Conservation (phyloP, 2,797 vertebrate genomes). For the Todus mexicanus region DNA sequence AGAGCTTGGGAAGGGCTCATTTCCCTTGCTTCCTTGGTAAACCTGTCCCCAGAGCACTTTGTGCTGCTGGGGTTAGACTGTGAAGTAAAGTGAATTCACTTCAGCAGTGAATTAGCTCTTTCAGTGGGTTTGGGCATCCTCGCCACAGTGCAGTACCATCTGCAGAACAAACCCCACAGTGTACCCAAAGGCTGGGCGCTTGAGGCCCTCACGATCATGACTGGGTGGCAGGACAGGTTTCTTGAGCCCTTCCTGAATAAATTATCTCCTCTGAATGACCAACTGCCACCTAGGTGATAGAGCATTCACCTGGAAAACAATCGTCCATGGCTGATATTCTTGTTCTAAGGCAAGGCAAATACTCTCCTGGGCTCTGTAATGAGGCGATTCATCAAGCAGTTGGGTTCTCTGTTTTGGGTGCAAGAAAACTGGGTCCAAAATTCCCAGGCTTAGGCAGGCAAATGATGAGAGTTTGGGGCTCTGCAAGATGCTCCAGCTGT, state of each 20-base stretch:
- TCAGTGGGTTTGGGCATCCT: not conserved
- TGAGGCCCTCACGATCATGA: not conserved
- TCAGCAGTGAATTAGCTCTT: not conserved
- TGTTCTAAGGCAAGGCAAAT: not conserved
- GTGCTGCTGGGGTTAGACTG: not conserved
- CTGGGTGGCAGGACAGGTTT: not conserved
- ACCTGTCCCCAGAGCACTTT: not conserved
- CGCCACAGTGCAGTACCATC: not conserved
- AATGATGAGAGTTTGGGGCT: not conserved
- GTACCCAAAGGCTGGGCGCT: rapidly evolving
- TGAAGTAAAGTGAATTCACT: not conserved
- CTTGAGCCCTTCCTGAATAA: not conserved
- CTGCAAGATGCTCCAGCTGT: not conserved
- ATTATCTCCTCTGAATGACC: not conserved
- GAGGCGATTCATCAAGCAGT: not conserved
- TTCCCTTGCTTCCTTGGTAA: not conserved
- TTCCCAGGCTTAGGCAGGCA: not conserved
- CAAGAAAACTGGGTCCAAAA: not conserved
- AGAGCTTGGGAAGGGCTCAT: not conserved
- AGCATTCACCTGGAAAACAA: not conserved
- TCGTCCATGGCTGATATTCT: not conserved
- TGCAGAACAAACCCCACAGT: not conserved
- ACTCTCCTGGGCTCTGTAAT: not conserved
- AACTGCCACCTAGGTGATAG: not conserved
- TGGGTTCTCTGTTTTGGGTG: not conserved